Evolutionary conservation across 2,113 vertebrate genomes (phyloP), one percentile per base, ranked within the genome.

Genomic region (Cyanoderma ruficeps): DNA sequence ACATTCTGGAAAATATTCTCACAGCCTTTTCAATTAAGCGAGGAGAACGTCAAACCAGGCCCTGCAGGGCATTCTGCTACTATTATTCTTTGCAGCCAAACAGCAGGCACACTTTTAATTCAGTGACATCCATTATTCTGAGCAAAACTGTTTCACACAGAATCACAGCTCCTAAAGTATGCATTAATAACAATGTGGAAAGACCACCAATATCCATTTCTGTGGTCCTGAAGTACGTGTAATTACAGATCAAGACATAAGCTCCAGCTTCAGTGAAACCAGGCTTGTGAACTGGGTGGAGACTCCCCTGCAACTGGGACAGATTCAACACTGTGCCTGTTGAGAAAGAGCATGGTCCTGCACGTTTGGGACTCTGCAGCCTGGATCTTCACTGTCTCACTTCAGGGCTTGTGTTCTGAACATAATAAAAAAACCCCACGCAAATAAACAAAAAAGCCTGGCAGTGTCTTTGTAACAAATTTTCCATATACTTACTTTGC

Each of bases 401-500:
- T 82, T 60, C 60, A 82, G 50, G 41, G 46, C 8, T 23, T 50
- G 13, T 42, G 37, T 25, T 93, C 53, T 65, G 22, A 71, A 77
- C 50, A 53, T 25, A 31, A 8, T 6, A 14, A 55, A 87, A 52
- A 67, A 27, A 8, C 1, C 4, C 47, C 67, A 63, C 39, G n/a
- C 21, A 79, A 85, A 67, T 39, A 37, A 83, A 49, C 8, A 53
- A 71, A 70, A n/a, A 30, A 67, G 23, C 3, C 17, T n/a, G 7
- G 27, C 16, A 47, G 11, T 5, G 4, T 47, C n/a, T 47, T 67
- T 65, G 8, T n/a, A 88, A 69, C 8, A 23, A 56, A 61, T 25
- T 37, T 52, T 50, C 23, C 33, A 16, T 79, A 71, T 63, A 98
- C 99, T 95, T 98, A 99, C 99, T 98, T 99, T 81, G 98, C 97